These are phyloP conservation scores for Cordilura impudica DNA, from an alignment of 2,888 invertebrate genomes.

Conservation along the genomic window DNA sequence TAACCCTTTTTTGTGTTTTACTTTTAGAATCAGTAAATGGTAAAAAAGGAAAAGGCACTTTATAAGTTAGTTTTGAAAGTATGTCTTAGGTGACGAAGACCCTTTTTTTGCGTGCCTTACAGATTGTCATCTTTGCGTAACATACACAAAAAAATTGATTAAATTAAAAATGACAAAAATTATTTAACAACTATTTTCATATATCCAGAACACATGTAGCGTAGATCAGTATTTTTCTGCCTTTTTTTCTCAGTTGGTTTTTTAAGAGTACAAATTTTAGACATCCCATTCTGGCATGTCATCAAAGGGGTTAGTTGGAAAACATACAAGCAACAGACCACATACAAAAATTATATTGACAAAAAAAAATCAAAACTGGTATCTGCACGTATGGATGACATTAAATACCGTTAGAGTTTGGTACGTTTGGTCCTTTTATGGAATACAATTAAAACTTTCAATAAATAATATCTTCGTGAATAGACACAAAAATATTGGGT, in stretches of 20 bases:
- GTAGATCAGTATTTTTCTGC: neutral
- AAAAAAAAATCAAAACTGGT: slow-evolving; percentile 3
- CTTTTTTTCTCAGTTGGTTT: neutral
- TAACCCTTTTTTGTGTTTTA: slow-evolving; percentile 37
- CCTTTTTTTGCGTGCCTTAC: slow-evolving; percentile 17
- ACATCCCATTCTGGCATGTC: slow-evolving; percentile 5
- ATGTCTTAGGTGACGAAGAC: neutral
- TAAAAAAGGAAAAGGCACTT: slow-evolving; percentile 14
- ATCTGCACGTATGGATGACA: neutral
- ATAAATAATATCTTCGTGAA: too few relatives aligned
- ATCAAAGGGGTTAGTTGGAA: neutral
- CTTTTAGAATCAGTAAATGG: slow-evolving; percentile 4
- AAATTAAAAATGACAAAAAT: slow-evolving; percentile 30
- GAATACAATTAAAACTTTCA: too few relatives aligned
- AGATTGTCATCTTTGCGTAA: slow-evolving; percentile 42
- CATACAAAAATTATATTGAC: slow-evolving; percentile 11
- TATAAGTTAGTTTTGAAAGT: slow-evolving; percentile 8
- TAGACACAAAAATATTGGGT: too few relatives aligned
- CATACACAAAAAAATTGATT: slow-evolving; percentile 29
- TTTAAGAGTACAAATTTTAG: neutral
- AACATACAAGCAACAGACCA: slow-evolving; percentile 9
- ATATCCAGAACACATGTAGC: neutral
- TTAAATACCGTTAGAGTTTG: neutral
- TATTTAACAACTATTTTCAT: slow-evolving; percentile 6
- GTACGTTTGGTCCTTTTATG: too few relatives aligned